Base-by-base conservation (phyloP, 2,888 invertebrate species). In the Sphaeridia pumilis region DNA sequence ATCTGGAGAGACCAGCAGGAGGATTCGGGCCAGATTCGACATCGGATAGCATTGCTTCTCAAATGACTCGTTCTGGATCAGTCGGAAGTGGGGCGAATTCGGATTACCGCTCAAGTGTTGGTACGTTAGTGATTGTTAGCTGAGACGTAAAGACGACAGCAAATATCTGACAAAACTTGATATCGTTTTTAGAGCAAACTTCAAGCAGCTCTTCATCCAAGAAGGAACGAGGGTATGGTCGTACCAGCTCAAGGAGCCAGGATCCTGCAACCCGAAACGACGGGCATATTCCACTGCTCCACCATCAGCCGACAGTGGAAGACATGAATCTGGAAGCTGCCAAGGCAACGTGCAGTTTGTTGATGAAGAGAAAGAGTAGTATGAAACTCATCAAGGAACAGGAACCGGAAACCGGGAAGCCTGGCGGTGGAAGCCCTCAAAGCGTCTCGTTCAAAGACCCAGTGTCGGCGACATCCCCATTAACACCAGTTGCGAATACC, bases 271-370 rank as follows among this genome's bases (percentile, higher is more conserved):
- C 17, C 7, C 7, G 17, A 38, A 7, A 38, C 17, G 38, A 38
- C 17, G 38, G 38, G 17, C 54, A 54, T 45, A 45, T 49, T 25
- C 54, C 54, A 1, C 20, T 41, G 10, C 27, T 49, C 5, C 36
- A 22, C 17, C 56, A 56, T 31, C 53, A 53, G 34, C 46, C 26
- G 5, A 45, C 52, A 7, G n/a, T 51, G 12, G 41, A 38, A 10
- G 41, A 31, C 22, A 53, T 56, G 50, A 49, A 56, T 28, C 35
- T 56, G 27, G 56, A 53, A 25, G 50, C 53, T 22, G 56, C 56
- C 5, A 49, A 53, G 28, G 27, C 24, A 27, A 49, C 53, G 27
- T 56, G 46, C 25, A 20, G 34, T 28, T 26, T 26, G n/a, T 42
- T 47, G 21, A 53, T 46, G 22, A 31, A 28, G n/a, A 24, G 47